These are phyloP conservation scores for Caenorhabditis remanei DNA, from an alignment of 1,140 invertebrate species.

Conservation along the genomic window DNA sequence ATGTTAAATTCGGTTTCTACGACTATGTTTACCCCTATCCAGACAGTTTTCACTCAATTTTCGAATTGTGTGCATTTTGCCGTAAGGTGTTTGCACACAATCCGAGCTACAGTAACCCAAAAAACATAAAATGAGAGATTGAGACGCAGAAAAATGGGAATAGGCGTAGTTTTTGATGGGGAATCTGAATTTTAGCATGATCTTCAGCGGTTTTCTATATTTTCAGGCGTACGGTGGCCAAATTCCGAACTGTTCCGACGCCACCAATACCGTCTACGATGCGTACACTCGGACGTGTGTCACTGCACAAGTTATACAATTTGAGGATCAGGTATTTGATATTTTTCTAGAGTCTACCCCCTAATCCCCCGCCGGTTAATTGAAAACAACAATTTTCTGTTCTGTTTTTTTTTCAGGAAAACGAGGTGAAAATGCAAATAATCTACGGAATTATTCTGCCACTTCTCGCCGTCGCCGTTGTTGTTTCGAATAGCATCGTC, in stretches of 20 bases:
- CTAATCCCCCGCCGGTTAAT: neutral
- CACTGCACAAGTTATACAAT: conserved; percentile 52
- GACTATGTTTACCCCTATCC: too few species aligned
- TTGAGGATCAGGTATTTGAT: conserved; percentile 55
- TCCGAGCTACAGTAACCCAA: too few species aligned
- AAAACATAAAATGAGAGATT: too few species aligned
- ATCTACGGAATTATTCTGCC: conserved; percentile 65
- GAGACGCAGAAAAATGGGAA: too few species aligned
- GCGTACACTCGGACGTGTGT: conserved; percentile 48
- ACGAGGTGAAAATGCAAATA: conserved; percentile 54
- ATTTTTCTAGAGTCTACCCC: neutral
- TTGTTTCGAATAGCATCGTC: conserved; percentile 63
- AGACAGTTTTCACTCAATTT: too few species aligned
- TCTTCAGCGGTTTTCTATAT: too few species aligned
- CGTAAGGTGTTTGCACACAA: too few species aligned
- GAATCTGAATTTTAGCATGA: too few species aligned
- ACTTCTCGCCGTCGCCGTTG: conserved; percentile 53
- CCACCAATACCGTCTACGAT: conserved; percentile 39
- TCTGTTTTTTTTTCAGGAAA: conserved; percentile 56
- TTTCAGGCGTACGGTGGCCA: neutral
- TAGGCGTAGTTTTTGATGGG: too few species aligned
- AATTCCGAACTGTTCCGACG: neutral
- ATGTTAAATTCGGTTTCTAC: too few species aligned
- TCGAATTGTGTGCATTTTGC: too few species aligned
- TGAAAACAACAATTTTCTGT: too few species aligned